Evolutionary conservation across 2,113 vertebrate genomes (phyloP).

Genomic region (Gymnobelideus leadbeateri): DNA sequence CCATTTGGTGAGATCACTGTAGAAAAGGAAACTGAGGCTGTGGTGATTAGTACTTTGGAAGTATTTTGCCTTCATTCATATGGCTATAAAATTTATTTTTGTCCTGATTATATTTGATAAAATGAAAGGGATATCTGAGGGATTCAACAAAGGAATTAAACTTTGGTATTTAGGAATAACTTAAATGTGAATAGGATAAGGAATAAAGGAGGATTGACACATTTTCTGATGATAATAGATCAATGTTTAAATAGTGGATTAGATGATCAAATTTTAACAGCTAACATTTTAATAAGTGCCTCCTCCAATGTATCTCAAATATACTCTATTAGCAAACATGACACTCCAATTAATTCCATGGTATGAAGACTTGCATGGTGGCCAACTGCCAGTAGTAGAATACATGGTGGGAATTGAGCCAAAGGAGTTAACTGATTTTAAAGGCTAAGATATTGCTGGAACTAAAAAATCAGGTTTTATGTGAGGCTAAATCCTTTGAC

Average conservation of each 20-base stretch:
- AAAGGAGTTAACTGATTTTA: conserved; percentile 65
- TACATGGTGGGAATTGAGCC: conserved; percentile 62
- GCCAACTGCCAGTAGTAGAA: conserved; percentile 58
- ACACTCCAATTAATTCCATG: conserved; percentile 69
- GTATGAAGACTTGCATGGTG: conserved; percentile 54
- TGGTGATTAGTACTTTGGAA: neutral
- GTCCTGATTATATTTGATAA: conserved; percentile 44
- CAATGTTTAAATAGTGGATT: conserved; percentile 42
- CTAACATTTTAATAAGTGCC: conserved; percentile 71
- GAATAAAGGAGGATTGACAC: conserved; percentile 27
- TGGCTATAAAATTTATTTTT: conserved; percentile 36
- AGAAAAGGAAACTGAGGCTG: conserved; percentile 16
- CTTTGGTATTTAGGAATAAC: conserved; percentile 45
- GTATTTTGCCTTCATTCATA: conserved; percentile 36
- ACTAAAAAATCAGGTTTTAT: conserved; percentile 64
- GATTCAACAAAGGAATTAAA: conserved; percentile 40
- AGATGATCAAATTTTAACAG: conserved; percentile 51
- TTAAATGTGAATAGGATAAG: conserved; percentile 58
- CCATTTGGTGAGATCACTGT: conserved; percentile 24
- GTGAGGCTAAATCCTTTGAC: conserved; percentile 47
- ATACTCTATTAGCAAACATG: conserved; percentile 72
- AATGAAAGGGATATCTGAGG: conserved; percentile 50
- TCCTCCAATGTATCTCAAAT: conserved; percentile 57
- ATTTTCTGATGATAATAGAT: conserved; percentile 48
- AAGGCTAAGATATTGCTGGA: conserved; percentile 61